Conservation (phyloP, 2,797 vertebrate species). For the Parambassis ranga region DNA sequence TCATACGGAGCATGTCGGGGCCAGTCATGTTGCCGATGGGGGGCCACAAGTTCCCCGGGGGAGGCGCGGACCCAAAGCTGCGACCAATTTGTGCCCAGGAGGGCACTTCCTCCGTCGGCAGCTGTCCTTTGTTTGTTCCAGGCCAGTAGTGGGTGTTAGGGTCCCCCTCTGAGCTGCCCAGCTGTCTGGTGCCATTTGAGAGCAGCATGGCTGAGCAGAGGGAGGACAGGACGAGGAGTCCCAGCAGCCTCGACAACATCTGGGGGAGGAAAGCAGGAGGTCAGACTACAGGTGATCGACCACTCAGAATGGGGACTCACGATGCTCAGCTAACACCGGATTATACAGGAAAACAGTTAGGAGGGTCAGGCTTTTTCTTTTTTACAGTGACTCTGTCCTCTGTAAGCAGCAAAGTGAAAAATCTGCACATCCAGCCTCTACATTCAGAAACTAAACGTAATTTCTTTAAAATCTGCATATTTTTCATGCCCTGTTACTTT, state of each 20-base stretch:
- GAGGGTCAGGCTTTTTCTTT: no score
- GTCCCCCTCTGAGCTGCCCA: neutral
- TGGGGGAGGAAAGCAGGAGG: slow-evolving; percentile 38
- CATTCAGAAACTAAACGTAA: no score
- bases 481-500: fast-evolving
- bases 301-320: no score
- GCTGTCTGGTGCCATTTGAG: neutral
- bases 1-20: neutral
- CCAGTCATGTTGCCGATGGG: neutral
- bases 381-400: no score
- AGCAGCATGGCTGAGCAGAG: slow-evolving; percentile 48
- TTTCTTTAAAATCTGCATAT: no score
- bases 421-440: no score
- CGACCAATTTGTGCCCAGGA: fast-evolving
- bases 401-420: no score
- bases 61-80: fast-evolving
- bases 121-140: fast-evolving
- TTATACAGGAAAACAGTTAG: no score
- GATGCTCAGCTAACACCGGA: no score
- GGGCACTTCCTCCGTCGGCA: fast-evolving
- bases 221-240: slow-evolving; percentile 51
- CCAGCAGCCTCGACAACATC: slow-evolving; percentile 61
- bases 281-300: neutral
- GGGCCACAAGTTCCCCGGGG: neutral
- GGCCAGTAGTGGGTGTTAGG: slow-evolving; percentile 2